These are phyloP conservation scores for Protophormia terraenovae DNA, from an alignment of 2,888 invertebrate species.

Conservation along the genomic window DNA sequence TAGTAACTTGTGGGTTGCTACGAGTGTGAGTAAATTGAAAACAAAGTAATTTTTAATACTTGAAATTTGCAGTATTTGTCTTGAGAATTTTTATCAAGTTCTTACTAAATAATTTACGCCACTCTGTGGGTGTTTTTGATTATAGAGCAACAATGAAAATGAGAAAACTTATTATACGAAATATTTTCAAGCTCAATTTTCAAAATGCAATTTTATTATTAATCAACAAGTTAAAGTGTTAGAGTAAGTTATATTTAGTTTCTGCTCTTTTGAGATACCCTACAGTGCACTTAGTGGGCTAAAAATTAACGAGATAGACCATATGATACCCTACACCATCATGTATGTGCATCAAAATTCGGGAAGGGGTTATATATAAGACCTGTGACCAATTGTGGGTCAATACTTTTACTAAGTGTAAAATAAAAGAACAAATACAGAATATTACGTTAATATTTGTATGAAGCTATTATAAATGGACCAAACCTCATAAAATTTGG, in stretches of 20 bases:
- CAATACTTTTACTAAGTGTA: no score
- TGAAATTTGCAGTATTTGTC: not conserved
- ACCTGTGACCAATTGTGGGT: no score
- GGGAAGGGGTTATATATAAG: no score
- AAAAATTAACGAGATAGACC: no score
- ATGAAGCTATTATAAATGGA: no score
- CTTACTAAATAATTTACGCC: slow-evolving; percentile 21
- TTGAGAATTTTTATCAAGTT: slow-evolving; percentile 17
- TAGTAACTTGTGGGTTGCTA: not conserved
- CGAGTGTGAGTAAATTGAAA: not conserved
- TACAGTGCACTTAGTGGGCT: no score
- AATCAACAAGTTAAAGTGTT: slow-evolving; percentile 31
- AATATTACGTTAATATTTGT: no score
- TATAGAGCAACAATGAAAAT: slow-evolving; percentile 4
- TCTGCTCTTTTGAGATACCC: no score
- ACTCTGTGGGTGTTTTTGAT: slow-evolving; percentile 52
- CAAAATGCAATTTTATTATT: slow-evolving; percentile 29
- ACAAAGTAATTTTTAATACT: slow-evolving; percentile 31
- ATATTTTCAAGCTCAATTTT: slow-evolving; percentile 14
- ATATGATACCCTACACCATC: no score
- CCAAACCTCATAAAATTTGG: no score
- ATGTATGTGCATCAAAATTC: no score
- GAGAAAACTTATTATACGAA: not conserved
- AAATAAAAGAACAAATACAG: no score
- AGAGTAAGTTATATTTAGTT: not conserved